These are phyloP conservation scores for Mus pahari DNA, from an alignment of 2,113 vertebrate species.

Conservation along the genomic window DNA sequence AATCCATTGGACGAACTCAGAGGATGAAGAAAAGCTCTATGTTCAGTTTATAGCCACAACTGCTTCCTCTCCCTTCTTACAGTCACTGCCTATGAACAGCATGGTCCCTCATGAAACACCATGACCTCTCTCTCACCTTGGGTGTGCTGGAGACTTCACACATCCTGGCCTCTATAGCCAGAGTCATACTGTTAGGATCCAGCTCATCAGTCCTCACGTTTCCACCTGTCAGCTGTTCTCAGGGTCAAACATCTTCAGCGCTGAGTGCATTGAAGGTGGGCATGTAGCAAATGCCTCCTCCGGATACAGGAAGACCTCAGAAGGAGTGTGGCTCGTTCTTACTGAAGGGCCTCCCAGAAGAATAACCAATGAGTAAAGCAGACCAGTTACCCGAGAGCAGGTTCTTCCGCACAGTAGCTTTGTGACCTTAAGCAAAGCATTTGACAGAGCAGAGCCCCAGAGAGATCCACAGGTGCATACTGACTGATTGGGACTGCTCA, in stretches of 20 bases:
- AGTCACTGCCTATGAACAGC: neutral
- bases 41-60: neutral
- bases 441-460: too few relatives aligned
- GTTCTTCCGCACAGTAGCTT: neutral
- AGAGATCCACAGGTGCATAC: neutral
- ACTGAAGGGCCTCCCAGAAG: neutral
- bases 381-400: too few relatives aligned
- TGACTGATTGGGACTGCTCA: neutral
- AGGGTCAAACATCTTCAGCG: neutral
- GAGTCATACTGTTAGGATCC: neutral
- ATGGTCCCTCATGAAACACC: neutral
- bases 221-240: neutral
- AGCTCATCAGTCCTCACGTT: neutral
- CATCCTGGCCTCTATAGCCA: neutral
- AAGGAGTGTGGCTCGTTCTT: neutral
- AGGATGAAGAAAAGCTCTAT: neutral
- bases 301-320: neutral
- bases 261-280: neutral
- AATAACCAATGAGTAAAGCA: neutral
- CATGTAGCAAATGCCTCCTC: neutral
- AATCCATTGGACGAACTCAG: neutral
- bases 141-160: neutral
- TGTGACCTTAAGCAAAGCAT: neutral
- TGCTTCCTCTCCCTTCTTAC: neutral
- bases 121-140: neutral